Evolutionary conservation across 2,113 vertebrate genomes (phyloP).

Genomic region (Rhinolophus ferrumequinum): DNA sequence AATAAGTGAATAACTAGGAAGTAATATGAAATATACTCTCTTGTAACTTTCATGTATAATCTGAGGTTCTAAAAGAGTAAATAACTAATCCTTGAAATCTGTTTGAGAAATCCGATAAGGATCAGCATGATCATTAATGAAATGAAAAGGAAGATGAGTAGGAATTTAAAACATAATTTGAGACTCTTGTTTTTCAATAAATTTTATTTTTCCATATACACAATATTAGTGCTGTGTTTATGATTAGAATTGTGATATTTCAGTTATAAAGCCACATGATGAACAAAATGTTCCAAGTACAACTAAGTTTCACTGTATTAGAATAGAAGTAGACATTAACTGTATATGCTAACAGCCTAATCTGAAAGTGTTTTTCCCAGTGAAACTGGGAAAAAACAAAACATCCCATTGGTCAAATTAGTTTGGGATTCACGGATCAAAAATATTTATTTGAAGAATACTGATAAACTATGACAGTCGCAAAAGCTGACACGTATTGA

Average conservation of each 20-base stretch:
- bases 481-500: neutral
- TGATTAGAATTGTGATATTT: neutral
- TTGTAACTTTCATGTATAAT: neutral
- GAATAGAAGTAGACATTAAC: neutral
- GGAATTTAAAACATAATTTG: neutral
- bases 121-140: neutral
- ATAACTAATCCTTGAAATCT: neutral
- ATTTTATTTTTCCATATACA: neutral
- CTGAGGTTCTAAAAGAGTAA: neutral
- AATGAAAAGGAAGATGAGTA: slow-evolving; percentile 8
- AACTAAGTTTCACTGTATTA: neutral
- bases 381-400: neutral
- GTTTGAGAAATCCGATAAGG: slow-evolving; percentile 26
- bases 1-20: slow-evolving; percentile 57
- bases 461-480: neutral
- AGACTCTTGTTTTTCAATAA: neutral
- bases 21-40: slow-evolving; percentile 1
- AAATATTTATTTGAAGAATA: slow-evolving; percentile 33
- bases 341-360: neutral
- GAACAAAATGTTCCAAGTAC: neutral
- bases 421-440: neutral
- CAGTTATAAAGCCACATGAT: neutral
- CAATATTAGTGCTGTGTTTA: neutral
- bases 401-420: neutral
- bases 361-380: neutral